Evolutionary conservation across 2,888 invertebrate genomes (phyloP).

Genomic region (Sialis lutaria): DNA sequence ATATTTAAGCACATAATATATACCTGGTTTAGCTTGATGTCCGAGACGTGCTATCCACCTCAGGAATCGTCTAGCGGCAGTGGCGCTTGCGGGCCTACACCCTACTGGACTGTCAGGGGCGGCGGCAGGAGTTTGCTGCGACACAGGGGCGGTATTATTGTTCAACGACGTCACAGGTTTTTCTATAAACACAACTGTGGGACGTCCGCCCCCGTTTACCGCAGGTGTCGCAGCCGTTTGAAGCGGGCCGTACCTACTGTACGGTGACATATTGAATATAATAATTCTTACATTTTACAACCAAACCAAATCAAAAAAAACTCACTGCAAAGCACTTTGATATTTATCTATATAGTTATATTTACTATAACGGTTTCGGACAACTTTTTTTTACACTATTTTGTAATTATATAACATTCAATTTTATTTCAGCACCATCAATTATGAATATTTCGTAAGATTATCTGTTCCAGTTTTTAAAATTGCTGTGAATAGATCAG

Average conservation of each 20-base stretch:
- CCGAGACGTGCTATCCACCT: conserved; percentile 4
- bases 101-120: not conserved
- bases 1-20: no score
- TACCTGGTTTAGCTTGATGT: conserved; percentile 6
- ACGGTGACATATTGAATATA: conserved; percentile 1
- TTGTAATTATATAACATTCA: no score
- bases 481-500: no score
- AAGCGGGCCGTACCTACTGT: conserved; percentile 3
- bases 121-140: not conserved
- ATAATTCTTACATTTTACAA: not conserved
- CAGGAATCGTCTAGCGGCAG: conserved; percentile 4
- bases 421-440: no score
- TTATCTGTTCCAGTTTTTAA: no score
- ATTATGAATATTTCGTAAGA: no score
- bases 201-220: not conserved
- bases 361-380: no score
- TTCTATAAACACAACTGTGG: conserved; percentile 4
- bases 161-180: not conserved
- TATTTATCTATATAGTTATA: no score
- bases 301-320: not conserved
- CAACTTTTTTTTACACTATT: no score
- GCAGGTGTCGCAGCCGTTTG: conserved; percentile 1
- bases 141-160: not conserved
- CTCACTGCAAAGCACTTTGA: not conserved
- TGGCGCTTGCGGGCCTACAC: conserved; percentile 3